Evolutionary conservation across 2,888 invertebrate genomes (phyloP).

Genomic region (Thelaira solivaga): DNA sequence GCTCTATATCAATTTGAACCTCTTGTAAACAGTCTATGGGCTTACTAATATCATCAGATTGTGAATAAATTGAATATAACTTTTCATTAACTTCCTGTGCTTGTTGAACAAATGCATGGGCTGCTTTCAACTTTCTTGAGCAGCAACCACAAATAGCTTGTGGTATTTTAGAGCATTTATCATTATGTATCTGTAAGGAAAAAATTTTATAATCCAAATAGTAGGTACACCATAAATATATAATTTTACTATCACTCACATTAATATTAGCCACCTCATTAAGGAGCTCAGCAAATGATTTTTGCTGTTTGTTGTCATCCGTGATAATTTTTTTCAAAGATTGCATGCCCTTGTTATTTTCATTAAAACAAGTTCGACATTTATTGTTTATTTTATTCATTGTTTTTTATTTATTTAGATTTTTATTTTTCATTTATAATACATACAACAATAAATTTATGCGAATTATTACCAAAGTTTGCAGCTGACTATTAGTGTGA

Average conservation of each 20-base stretch:
- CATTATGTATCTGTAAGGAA: constrained; percentile 29
- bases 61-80: constrained; percentile 8
- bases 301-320: constrained; percentile 7
- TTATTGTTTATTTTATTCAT: constrained; percentile 40
- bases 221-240: not conserved
- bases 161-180: constrained; percentile 26
- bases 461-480: not conserved
- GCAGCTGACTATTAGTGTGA: constrained; percentile 15
- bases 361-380: constrained; percentile 51
- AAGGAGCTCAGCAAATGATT: constrained; percentile 46
- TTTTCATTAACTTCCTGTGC: constrained; percentile 45
- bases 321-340: constrained; percentile 13
- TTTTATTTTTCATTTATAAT: constrained; percentile 2
- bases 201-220: not conserved
- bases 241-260: constrained; percentile 21
- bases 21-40: constrained; percentile 48
- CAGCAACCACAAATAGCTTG: constrained; percentile 45
- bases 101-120: constrained; percentile 51
- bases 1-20: constrained; percentile 46
- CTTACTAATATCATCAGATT: not conserved
- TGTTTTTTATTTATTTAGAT: constrained; percentile 21
- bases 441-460: constrained; percentile 2
- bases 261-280: constrained; percentile 51
- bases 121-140: constrained; percentile 45
- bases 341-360: constrained; percentile 28